Percentiles rank a stretch among this genome's conserved stretches.
Conservation (phyloP, 2,113 vertebrate genomes). For the Otolemur garnettii region DNA sequence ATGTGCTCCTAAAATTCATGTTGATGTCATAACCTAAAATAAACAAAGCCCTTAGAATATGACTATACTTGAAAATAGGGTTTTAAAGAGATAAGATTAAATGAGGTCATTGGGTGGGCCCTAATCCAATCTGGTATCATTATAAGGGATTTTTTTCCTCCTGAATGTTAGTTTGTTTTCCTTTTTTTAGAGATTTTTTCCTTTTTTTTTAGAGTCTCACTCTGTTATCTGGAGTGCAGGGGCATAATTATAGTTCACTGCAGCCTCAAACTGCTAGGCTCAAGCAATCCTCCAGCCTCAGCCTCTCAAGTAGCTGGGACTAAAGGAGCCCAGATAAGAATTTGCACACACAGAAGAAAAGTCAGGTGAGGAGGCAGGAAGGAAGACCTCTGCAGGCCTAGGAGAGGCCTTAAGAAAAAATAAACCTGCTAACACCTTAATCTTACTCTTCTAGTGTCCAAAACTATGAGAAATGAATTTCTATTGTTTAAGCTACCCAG, state of each 20-base stretch:
- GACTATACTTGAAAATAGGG: background rate
- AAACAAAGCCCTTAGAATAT: background rate
- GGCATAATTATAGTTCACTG: too few relatives aligned
- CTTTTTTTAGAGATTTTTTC: too few relatives aligned
- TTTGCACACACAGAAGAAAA: background rate
- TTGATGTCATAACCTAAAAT: background rate
- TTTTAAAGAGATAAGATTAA: background rate
- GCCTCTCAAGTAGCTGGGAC: too few relatives aligned
- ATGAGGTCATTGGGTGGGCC: background rate
- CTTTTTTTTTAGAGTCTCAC: too few relatives aligned
- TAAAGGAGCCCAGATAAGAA: background rate
- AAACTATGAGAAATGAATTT: background rate
- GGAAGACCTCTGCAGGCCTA: background rate
- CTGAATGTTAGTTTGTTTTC: too few relatives aligned
- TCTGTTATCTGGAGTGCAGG: too few relatives aligned
- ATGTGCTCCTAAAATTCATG: background rate
- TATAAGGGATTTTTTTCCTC: too few relatives aligned
- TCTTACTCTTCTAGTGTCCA: background rate
- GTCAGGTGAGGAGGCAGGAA: background rate
- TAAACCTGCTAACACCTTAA: background rate
- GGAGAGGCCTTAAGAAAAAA: background rate
- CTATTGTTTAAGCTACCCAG: background rate
- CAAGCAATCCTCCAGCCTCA: too few relatives aligned
- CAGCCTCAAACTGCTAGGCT: too few relatives aligned
- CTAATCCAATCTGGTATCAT: background rate